These are phyloP conservation scores for Oncorhynchus clarkii DNA, from an alignment of 2,113 vertebrate genomes.

Conservation along the genomic window DNA sequence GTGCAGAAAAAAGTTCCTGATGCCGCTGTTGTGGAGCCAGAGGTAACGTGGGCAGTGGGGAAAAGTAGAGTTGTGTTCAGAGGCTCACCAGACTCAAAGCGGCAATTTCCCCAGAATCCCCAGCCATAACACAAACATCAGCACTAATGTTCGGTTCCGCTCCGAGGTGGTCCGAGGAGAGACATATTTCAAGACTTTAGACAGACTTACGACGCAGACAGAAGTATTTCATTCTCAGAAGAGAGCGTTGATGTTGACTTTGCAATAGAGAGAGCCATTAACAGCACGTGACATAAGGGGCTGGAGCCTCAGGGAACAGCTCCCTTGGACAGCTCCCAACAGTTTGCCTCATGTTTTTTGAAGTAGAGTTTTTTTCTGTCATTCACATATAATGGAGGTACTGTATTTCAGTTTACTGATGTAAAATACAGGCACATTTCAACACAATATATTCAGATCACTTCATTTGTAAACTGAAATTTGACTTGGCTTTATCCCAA, in stretches of 20 bases:
- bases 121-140: slow-evolving; percentile 57
- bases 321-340: slow-evolving; percentile 51
- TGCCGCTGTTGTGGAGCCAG: neutral
- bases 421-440: neutral
- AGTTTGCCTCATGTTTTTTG: slow-evolving; percentile 38
- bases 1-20: slow-evolving; percentile 18
- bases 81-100: slow-evolving; percentile 13
- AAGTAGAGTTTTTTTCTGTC: slow-evolving; percentile 47
- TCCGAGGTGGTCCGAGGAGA: slow-evolving; percentile 55
- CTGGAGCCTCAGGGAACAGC: slow-evolving; percentile 41
- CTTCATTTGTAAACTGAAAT: slow-evolving; percentile 34
- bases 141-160: slow-evolving; percentile 42
- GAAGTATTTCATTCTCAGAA: slow-evolving; percentile 56
- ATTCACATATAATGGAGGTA: slow-evolving; percentile 44
- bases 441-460: slow-evolving; percentile 58
- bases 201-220: slow-evolving; percentile 55
- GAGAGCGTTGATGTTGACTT: slow-evolving; percentile 64
- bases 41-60: neutral
- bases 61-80: neutral
- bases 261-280: slow-evolving; percentile 63
- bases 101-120: slow-evolving; percentile 24
- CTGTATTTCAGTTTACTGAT: neutral
- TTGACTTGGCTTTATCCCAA: too few relatives aligned
- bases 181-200: slow-evolving; percentile 43
- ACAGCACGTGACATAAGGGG: slow-evolving; percentile 60